Evolutionary conservation across 2,797 vertebrate species (phyloP), one percentile per base, ranked within the genome.

Genomic region (Petrocephalus schoutedeni): DNA sequence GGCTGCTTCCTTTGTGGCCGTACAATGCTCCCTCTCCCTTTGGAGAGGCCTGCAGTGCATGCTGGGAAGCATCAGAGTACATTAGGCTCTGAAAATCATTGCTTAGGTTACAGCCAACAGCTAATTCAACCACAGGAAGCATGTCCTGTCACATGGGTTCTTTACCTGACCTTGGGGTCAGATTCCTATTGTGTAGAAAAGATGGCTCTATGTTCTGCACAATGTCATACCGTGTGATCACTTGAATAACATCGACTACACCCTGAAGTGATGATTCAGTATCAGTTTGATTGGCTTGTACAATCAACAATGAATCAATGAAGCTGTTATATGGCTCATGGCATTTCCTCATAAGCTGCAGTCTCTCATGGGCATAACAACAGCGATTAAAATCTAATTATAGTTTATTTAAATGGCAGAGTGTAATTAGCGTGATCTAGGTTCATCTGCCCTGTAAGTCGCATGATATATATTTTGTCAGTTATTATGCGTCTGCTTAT

Each of bases 71-170:
- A 7, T 71, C 10, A 36, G 80, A 54, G 54, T 32, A 58, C 57
- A 83, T 83, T 84, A 83, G 51, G 51, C 61, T 0, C 58, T n/a
- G 87, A 57, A 77, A 83, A n/a, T 64, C 87, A 88, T 67, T 89
- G 89, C 64, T 71, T 71, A 91, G 91, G 88, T 90, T 91, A 89
- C 57, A 16, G 53, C 87, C 85, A 83, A 5, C 91, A 86, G 90
- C 71, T 87, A 89, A 87, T 57, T 0, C 87, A 83, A 87, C 89
- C 61, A 53, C 56, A 67, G 87, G 57, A 53, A 51, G 41, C 28
- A 41, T 28, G n/a, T 84, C 86, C 5, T 61, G 64, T 41, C 90
- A 87, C 51, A 85, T 56, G 49, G 86, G 53, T 23, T 21, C 3
- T 16, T 8, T 21, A 2, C 80, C 45, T 53, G 21, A 64, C 77